These are phyloP conservation scores for Stenurella melanura DNA, from an alignment of 2,888 invertebrate genomes.

Conservation along the genomic window DNA sequence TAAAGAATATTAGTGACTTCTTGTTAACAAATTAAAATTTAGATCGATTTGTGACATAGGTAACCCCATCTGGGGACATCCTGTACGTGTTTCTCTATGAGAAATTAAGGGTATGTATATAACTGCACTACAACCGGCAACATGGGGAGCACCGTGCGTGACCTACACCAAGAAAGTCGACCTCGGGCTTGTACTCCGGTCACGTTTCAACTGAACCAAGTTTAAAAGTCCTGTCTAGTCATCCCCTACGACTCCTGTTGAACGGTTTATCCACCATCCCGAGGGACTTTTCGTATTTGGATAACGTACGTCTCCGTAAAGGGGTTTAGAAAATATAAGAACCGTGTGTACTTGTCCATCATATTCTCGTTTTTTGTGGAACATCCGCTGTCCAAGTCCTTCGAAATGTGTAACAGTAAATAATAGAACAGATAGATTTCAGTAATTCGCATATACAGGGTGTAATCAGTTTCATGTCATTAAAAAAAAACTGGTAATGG, in stretches of 20 bases:
- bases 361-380: background rate
- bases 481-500: too few relatives aligned
- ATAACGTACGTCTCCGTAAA: slow-evolving; percentile 3
- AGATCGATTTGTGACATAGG: too few relatives aligned
- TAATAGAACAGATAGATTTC: too few relatives aligned
- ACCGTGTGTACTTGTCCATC: background rate
- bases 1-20: too few relatives aligned
- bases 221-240: slow-evolving; percentile 43
- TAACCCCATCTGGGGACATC: too few relatives aligned
- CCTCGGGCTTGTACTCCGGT: slow-evolving; percentile 40
- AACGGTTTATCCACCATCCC: slow-evolving; percentile 40
- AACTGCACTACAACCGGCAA: background rate
- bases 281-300: slow-evolving; percentile 35
- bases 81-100: too few relatives aligned
- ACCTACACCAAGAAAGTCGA: slow-evolving; percentile 28
- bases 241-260: slow-evolving; percentile 33
- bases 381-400: background rate
- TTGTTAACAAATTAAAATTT: too few relatives aligned
- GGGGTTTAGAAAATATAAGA: slow-evolving; percentile 15
- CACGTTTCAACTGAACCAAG: slow-evolving; percentile 45
- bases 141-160: slow-evolving; percentile 22
- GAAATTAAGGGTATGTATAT: background rate
- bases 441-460: too few relatives aligned
- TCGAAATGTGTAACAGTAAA: too few relatives aligned
- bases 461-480: too few relatives aligned